Evolutionary conservation across 2,113 vertebrate genomes (phyloP).

Genomic region (Leptobrachium leishanense): DNA sequence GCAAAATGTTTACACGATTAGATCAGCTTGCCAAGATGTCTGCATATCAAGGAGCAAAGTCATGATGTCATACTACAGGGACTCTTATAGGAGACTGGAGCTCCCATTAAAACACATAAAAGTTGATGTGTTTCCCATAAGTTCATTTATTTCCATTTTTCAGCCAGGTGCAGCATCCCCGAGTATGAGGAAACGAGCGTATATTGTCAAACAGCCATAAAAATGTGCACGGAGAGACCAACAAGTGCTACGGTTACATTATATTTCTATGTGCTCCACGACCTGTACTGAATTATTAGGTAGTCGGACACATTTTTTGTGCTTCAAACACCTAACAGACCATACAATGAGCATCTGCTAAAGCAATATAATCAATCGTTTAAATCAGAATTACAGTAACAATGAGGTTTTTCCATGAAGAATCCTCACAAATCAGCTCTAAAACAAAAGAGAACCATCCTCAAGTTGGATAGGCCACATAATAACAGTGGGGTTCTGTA

Average conservation of each 20-base stretch:
- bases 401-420: too few species aligned
- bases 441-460: too few species aligned
- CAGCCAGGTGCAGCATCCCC: conserved; percentile 13
- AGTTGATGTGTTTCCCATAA: conserved; percentile 70
- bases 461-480: too few species aligned
- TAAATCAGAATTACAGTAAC: too few species aligned
- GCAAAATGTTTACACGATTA: conserved; percentile 72
- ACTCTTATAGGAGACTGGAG: conserved; percentile 65
- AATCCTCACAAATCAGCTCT: too few species aligned
- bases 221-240: conserved; percentile 30
- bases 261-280: conserved; percentile 25
- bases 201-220: conserved; percentile 10
- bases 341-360: not conserved
- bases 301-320: not conserved
- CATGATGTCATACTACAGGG: conserved; percentile 74
- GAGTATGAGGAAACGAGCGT: not conserved
- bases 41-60: conserved; percentile 60
- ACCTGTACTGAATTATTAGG: not conserved
- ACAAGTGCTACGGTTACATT: conserved; percentile 30
- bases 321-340: not conserved
- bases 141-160: conserved; percentile 50
- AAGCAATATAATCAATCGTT: not conserved
- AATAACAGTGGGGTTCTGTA: too few species aligned
- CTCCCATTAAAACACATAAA: conserved; percentile 60
- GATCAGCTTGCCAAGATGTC: conserved; percentile 69